These are phyloP conservation scores for Holocentrus rufus DNA, from an alignment of 2,797 vertebrate genomes.

Conservation along the genomic window DNA sequence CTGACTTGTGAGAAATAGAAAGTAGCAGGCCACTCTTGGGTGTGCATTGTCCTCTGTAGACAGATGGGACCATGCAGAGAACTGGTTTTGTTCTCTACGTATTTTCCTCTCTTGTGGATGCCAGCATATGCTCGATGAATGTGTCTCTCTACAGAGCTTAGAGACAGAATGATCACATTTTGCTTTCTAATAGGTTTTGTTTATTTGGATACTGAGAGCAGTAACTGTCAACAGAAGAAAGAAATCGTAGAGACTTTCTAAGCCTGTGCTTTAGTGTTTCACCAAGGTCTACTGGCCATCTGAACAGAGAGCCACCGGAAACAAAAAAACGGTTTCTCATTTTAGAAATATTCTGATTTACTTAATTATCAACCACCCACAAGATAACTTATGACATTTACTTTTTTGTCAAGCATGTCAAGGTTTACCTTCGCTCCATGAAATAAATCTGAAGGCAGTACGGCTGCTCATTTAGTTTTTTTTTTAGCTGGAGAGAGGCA, in stretches of 20 bases:
- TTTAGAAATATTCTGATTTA: constrained; percentile 25
- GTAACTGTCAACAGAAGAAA: constrained; percentile 38
- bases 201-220: constrained; percentile 44
- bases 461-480: constrained; percentile 42
- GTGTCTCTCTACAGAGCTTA: constrained; percentile 59
- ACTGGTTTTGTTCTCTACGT: constrained; percentile 68
- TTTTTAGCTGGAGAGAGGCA: constrained; percentile 42
- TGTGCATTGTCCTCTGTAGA: constrained; percentile 71
- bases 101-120: constrained; percentile 71
- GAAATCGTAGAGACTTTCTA: constrained; percentile 23
- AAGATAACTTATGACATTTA: constrained; percentile 28
- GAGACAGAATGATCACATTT: constrained; percentile 54
- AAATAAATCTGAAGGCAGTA: constrained; percentile 37
- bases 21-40: constrained; percentile 64
- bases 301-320: constrained; percentile 1
- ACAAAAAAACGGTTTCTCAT: constrained; percentile 15
- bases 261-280: constrained; percentile 14
- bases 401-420: constrained; percentile 36
- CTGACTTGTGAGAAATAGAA: constrained; percentile 66
- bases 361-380: constrained; percentile 26
- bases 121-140: constrained; percentile 74
- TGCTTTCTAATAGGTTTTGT: constrained; percentile 48
- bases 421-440: constrained; percentile 29
- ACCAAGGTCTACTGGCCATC: constrained; percentile 26
- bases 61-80: constrained; percentile 79